These are phyloP conservation scores for Stenurella melanura DNA, from an alignment of 2,888 invertebrate species.

Conservation along the genomic window DNA sequence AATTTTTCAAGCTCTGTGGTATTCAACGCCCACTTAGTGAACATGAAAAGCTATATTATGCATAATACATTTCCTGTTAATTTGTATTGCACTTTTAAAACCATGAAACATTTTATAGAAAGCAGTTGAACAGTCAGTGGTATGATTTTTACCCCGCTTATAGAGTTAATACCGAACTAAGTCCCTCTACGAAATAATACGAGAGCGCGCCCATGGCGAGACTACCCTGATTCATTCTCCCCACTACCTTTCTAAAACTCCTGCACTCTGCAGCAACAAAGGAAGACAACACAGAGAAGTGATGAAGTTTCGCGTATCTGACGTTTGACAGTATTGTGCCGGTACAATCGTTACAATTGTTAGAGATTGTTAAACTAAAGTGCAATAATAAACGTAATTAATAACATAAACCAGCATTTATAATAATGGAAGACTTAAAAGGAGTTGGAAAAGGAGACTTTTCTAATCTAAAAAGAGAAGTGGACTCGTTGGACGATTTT, in stretches of 20 bases:
- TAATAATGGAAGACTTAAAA: constrained; percentile 51
- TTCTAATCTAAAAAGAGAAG: constrained; percentile 73
- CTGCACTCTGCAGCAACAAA: constrained; percentile 56
- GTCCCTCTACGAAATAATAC: background rate
- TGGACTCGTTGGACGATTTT: constrained; percentile 84
- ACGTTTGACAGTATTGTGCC: constrained; percentile 59
- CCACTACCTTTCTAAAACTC: constrained; percentile 45
- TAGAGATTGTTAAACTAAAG: constrained; percentile 38
- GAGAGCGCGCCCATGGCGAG: constrained; percentile 29
- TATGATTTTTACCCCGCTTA: too few species aligned
- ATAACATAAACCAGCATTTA: constrained; percentile 31
- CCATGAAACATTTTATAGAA: too few species aligned
- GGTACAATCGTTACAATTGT: constrained; percentile 53
- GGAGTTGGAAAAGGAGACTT: constrained; percentile 41
- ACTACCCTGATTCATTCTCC: constrained; percentile 43
- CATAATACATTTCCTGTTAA: too few species aligned
- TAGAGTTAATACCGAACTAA: too few species aligned
- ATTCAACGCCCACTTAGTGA: too few species aligned
- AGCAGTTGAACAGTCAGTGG: too few species aligned
- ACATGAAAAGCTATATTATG: too few species aligned
- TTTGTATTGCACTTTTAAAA: too few species aligned
- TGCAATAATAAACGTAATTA: constrained; percentile 44
- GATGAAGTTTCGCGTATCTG: constrained; percentile 48
- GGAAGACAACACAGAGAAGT: constrained; percentile 46
- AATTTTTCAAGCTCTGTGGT: too few species aligned